These are phyloP conservation scores for Peromyscus leucopus DNA, from an alignment of 2,113 vertebrate genomes.

Conservation along the genomic window DNA sequence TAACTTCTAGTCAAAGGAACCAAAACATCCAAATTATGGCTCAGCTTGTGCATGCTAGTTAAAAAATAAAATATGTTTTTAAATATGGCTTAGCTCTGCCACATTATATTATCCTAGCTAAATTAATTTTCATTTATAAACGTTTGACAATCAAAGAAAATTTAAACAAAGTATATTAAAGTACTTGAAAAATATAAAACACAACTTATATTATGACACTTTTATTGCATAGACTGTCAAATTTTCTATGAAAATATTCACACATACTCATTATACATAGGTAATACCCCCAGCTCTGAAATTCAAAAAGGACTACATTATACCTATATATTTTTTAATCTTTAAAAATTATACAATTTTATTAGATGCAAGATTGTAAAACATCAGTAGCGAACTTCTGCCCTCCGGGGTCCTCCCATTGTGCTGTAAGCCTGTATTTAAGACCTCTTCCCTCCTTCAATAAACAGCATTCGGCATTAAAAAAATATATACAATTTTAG, in stretches of 20 bases:
- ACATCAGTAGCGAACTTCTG: too few species aligned
- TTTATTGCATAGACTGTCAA: constrained; percentile 11
- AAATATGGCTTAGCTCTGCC: not conserved
- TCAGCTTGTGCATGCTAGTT: not conserved
- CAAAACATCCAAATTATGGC: not conserved
- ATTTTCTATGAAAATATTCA: constrained; percentile 35
- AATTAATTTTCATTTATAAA: constrained; percentile 8
- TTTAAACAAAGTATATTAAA: constrained; percentile 53
- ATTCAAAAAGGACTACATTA: constrained; percentile 32
- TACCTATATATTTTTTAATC: constrained; percentile 1
- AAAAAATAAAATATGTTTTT: not conserved
- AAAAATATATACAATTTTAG: not conserved
- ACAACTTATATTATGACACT: constrained; percentile 34
- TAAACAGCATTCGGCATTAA: too few species aligned
- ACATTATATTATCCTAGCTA: not conserved
- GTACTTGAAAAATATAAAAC: constrained; percentile 17
- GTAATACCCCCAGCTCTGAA: constrained; percentile 30
- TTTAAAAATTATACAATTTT: constrained; percentile 47
- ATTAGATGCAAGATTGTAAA: too few species aligned
- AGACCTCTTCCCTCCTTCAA: too few species aligned
- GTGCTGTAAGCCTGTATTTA: too few species aligned
- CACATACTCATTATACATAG: not conserved
- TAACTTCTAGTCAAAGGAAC: constrained; percentile 6
- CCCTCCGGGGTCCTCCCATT: too few species aligned
- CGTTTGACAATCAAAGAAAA: not conserved